phyloP scores from a whole-genome alignment of 35 echinoderm and acorn worm genomes.

The Eucidaris tribuloides region DNA sequence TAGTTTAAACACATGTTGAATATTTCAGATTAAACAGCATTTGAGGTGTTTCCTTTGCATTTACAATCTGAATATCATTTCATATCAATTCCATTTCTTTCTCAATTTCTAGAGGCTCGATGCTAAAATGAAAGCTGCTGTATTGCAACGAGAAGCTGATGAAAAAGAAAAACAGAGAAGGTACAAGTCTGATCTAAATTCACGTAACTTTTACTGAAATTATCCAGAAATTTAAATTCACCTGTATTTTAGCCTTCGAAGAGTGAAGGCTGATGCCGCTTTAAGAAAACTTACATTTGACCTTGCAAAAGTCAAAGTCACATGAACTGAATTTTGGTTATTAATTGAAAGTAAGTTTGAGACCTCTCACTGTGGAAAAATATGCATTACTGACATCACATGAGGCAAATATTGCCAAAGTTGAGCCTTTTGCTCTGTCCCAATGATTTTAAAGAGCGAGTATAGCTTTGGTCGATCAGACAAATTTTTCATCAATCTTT shows the following conservation, averaged over 20 bases:
- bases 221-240: not conserved
- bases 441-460: no score
- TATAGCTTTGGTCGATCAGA: no score
- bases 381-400: no score
- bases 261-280: not conserved
- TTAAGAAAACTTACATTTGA: no score
- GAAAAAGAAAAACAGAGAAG: constrained; percentile 58
- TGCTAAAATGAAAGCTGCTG: constrained; percentile 64
- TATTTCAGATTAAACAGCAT: not conserved
- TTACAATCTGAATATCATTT: not conserved
- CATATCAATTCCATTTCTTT: not conserved
- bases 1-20: not conserved
- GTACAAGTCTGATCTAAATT: constrained; percentile 30
- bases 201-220: not conserved
- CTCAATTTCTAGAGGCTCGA: constrained; percentile 52
- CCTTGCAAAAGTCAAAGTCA: no score
- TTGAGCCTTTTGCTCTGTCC: no score
- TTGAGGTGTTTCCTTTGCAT: not conserved
- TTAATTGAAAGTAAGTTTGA: no score
- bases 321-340: no score
- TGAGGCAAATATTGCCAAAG: no score
- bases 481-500: no score
- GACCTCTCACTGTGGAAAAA: no score
- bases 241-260: not conserved
- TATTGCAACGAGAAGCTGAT: constrained; percentile 50